Evolutionary conservation across 2,113 vertebrate genomes (phyloP).

Genomic region (Semnopithecus entellus): DNA sequence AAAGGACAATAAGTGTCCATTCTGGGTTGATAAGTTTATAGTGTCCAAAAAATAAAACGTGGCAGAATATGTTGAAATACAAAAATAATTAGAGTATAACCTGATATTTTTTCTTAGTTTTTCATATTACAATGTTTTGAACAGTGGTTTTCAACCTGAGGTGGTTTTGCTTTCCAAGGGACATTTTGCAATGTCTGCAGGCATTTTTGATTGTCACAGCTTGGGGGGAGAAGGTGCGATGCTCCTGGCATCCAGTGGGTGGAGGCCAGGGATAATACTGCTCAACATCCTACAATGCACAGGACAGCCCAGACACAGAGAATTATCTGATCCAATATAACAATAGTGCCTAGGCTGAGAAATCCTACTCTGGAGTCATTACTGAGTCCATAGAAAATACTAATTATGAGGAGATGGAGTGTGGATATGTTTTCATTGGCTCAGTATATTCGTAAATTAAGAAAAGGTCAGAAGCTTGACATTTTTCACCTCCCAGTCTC

Average conservation of each 20-base stretch:
- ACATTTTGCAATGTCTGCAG: not conserved
- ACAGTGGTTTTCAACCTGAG: not conserved
- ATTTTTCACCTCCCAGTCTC: constrained; percentile 59
- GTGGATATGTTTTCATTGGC: constrained; percentile 11
- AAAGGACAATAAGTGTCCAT: not conserved
- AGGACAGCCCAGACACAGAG: not conserved
- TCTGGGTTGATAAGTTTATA: constrained; percentile 20
- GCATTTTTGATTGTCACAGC: not conserved
- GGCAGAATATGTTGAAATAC: constrained; percentile 63
- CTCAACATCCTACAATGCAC: not conserved
- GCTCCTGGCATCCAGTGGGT: not conserved
- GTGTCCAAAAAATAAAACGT: constrained; percentile 50
- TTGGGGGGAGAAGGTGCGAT: not conserved
- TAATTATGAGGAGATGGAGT: not conserved
- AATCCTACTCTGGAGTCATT: not conserved
- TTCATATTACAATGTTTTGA: not conserved
- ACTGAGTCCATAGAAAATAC: not conserved
- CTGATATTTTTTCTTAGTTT: constrained; percentile 48
- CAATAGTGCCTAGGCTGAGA: not conserved
- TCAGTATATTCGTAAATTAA: constrained; percentile 39
- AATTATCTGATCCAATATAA: not conserved
- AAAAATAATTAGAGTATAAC: constrained; percentile 57
- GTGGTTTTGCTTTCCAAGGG: not conserved
- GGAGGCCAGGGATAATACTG: too few relatives aligned
- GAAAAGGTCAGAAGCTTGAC: constrained; percentile 65